A percentile compares a stretch with the other conserved stretches of the same genome.
Evolutionary conservation across 2,888 invertebrate genomes (phyloP).

Genomic region (Eutolmus rufibarbis): DNA sequence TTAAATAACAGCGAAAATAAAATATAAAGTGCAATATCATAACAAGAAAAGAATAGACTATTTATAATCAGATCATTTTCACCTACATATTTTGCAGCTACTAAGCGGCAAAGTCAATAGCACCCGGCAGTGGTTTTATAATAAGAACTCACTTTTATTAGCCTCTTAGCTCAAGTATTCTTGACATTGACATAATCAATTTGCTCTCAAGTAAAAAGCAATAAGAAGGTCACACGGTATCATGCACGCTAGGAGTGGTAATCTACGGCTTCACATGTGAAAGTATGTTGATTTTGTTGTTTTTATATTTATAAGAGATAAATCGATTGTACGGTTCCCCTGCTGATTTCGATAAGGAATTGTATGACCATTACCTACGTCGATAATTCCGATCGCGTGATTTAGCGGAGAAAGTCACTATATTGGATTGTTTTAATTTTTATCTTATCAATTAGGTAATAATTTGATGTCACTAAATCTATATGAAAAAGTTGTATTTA

Average conservation of each 20-base stretch:
- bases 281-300: not conserved
- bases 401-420: not conserved
- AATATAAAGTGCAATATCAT: not conserved
- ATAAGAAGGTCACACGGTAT: not conserved
- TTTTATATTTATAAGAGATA: not conserved
- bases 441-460: not conserved
- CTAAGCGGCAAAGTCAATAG: not conserved
- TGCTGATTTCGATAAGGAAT: not conserved
- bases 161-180: not conserved
- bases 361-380: not conserved
- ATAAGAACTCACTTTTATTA: not conserved
- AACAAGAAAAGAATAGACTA: not conserved
- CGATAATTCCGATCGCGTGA: constrained; percentile 6
- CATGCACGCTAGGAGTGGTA: not conserved
- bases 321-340: not conserved
- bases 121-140: not conserved
- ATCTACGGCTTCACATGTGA: not conserved
- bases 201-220: not conserved
- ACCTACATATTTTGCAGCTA: not conserved
- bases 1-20: not conserved
- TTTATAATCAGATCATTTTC: not conserved
- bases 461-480: not conserved
- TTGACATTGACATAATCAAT: constrained; percentile 22
- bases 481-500: constrained; percentile 27
- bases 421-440: not conserved